These are phyloP conservation scores for Caenorhabditis sp. DNA, from an alignment of 2,888 invertebrate species.

Conservation along the genomic window DNA sequence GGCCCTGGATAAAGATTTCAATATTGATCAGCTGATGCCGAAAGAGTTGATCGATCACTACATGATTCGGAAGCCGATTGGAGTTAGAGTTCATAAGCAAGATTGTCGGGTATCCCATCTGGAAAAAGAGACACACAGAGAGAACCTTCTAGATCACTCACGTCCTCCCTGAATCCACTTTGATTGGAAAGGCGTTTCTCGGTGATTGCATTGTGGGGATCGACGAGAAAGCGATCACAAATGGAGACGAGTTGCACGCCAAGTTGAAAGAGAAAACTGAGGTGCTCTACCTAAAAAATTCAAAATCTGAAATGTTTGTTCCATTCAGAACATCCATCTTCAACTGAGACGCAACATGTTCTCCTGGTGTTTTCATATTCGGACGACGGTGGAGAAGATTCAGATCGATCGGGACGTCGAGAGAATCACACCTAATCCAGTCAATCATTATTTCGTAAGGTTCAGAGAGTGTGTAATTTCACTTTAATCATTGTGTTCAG, in stretches of 20 bases:
- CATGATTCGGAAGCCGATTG: constrained; percentile 67
- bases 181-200: constrained; percentile 66
- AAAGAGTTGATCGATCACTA: constrained; percentile 56
- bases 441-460: constrained; percentile 69
- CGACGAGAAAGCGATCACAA: constrained; percentile 63
- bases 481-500: not conserved
- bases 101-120: constrained; percentile 60
- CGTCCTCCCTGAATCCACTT: constrained; percentile 66
- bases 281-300: constrained; percentile 3
- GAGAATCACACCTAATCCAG: constrained; percentile 71
- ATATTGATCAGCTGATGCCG: constrained; percentile 53
- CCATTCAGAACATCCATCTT: constrained; percentile 50
- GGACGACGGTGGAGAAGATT: constrained; percentile 73
- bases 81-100: constrained; percentile 69
- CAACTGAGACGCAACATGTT: constrained; percentile 66
- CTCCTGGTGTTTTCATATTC: constrained; percentile 70
- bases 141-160: constrained; percentile 60
- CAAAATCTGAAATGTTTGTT: too few species aligned
- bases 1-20: constrained; percentile 60
- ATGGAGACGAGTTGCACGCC: constrained; percentile 57
- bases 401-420: constrained; percentile 73
- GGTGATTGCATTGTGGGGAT: constrained; percentile 71
- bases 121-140: not conserved
- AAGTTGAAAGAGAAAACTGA: constrained; percentile 62
- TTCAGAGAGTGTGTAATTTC: not conserved